Conservation (phyloP, 1,140 invertebrate species). For the Drosophila paulistorum region DNA sequence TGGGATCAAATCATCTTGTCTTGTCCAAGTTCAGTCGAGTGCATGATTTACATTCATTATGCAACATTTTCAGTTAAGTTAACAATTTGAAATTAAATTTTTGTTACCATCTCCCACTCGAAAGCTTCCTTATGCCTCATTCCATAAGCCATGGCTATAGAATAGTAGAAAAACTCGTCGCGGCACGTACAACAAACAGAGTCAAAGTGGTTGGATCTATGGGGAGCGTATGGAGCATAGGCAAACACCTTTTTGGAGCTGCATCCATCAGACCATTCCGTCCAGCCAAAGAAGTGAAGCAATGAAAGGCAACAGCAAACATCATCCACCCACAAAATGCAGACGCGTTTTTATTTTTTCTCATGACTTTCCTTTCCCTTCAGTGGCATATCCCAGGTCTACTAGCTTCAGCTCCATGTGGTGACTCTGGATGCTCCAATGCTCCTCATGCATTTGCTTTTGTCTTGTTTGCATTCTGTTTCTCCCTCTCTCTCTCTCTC, state of each 20-base stretch:
- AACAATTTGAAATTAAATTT: constrained; percentile 7
- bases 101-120: neutral
- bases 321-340: constrained; percentile 64
- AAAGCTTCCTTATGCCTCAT: neutral
- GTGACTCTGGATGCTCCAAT: constrained; percentile 14
- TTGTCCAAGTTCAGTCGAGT: neutral
- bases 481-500: constrained; percentile 17
- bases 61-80: neutral
- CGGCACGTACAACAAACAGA: constrained; percentile 54
- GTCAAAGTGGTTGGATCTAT: constrained; percentile 19
- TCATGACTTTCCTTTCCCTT: constrained; percentile 36
- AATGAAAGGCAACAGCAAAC: neutral
- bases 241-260: constrained; percentile 43
- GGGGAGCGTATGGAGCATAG: constrained; percentile 16
- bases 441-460: constrained; percentile 49
- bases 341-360: constrained; percentile 56
- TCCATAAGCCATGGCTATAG: neutral
- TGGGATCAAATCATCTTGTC: neutral
- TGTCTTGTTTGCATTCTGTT: constrained; percentile 62
- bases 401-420: constrained; percentile 17
- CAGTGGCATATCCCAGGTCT: constrained; percentile 4
- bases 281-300: neutral
- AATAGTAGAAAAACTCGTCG: constrained; percentile 39
- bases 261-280: constrained; percentile 26
- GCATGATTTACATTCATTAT: constrained; percentile 9